Evolutionary conservation across 2,113 vertebrate species (phyloP).

Genomic region (Accipiter virgatus): DNA sequence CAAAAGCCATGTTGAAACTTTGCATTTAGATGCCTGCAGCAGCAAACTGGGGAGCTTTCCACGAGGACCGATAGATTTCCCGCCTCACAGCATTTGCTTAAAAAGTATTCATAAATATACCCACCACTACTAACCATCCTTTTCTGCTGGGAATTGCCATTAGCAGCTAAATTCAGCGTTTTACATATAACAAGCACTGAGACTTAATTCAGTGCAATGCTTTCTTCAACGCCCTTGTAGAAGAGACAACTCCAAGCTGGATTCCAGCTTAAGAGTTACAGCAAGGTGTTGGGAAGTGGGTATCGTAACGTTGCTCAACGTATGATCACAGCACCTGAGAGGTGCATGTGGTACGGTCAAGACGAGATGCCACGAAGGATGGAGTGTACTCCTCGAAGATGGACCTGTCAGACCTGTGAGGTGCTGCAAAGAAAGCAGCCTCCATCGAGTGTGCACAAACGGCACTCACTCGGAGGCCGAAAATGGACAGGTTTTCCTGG

Average conservation of each 20-base stretch:
- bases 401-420: background rate
- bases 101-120: constrained; percentile 33
- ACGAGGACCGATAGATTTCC: background rate
- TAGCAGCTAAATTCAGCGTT: constrained; percentile 33
- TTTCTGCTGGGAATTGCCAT: constrained; percentile 51
- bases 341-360: background rate
- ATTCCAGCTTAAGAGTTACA: background rate
- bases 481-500: background rate
- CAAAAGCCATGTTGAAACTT: background rate
- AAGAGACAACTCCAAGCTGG: background rate
- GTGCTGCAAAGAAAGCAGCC: background rate
- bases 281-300: background rate
- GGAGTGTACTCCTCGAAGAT: background rate
- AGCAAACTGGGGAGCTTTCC: background rate
- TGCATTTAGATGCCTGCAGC: background rate
- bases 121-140: background rate
- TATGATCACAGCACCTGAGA: background rate
- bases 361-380: background rate
- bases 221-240: background rate
- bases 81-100: background rate
- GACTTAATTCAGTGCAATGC: background rate
- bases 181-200: constrained; percentile 24
- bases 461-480: background rate
- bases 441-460: accelerated
- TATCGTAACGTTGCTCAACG: accelerated